These are phyloP conservation scores for Papilio protenor DNA, from an alignment of 2,888 invertebrate genomes.

Conservation along the genomic window DNA sequence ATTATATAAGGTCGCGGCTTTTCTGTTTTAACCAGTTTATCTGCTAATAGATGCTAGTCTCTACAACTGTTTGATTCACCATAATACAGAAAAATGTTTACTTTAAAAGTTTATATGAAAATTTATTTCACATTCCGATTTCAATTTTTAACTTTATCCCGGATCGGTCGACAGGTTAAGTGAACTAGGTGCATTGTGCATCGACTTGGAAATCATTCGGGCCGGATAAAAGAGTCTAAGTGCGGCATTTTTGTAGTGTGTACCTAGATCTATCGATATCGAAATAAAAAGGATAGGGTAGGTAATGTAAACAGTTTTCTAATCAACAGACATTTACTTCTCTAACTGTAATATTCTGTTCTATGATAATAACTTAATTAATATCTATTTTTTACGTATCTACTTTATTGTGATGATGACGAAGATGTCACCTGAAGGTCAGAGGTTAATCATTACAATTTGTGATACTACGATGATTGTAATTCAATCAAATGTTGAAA, in stretches of 20 bases:
- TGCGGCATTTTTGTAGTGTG: slow-evolving; percentile 61
- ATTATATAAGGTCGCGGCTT: too few relatives aligned
- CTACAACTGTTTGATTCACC: too few relatives aligned
- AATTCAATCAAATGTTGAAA: too few relatives aligned
- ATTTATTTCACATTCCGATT: not conserved
- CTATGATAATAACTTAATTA: not conserved
- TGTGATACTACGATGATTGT: too few relatives aligned
- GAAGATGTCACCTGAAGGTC: too few relatives aligned
- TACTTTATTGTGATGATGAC: too few relatives aligned
- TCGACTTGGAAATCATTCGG: slow-evolving; percentile 58
- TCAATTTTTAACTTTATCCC: slow-evolving; percentile 6
- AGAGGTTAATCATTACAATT: too few relatives aligned
- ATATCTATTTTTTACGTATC: not conserved
- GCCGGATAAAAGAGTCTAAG: slow-evolving; percentile 56
- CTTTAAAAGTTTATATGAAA: not conserved
- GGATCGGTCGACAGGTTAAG: slow-evolving; percentile 25
- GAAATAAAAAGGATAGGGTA: slow-evolving; percentile 34
- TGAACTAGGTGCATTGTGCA: slow-evolving; percentile 51
- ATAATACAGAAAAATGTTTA: too few relatives aligned
- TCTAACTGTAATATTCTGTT: not conserved
- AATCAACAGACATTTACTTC: too few relatives aligned
- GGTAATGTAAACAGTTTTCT: too few relatives aligned
- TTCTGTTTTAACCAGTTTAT: too few relatives aligned
- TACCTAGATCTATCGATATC: slow-evolving; percentile 52
- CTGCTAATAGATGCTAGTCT: too few relatives aligned